Conservation (phyloP, 2,113 vertebrate genomes). For the Aleadryas rufinucha region DNA sequence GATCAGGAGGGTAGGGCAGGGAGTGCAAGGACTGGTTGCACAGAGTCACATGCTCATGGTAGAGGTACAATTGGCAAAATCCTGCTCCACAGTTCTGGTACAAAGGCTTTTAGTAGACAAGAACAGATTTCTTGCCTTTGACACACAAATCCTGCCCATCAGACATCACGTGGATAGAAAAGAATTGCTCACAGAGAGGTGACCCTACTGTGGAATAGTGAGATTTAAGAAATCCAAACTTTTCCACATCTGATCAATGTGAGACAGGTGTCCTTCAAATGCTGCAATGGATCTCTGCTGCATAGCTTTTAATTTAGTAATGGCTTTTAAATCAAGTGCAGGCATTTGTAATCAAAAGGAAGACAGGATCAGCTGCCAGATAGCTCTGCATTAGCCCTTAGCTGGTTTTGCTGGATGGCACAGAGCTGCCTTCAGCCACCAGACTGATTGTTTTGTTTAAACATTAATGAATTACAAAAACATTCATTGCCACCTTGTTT, state of each 20-base stretch:
- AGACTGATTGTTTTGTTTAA: background rate
- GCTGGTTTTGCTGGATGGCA: background rate
- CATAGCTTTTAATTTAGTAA: slow-evolving; percentile 11
- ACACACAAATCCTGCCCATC: background rate
- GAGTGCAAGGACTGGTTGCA: background rate
- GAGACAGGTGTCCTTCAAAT: background rate
- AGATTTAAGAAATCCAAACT: background rate
- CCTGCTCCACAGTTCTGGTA: background rate
- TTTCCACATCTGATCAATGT: background rate
- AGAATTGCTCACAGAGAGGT: background rate
- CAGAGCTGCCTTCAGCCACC: background rate
- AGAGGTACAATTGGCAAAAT: background rate
- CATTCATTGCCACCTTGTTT: background rate
- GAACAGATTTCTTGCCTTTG: background rate
- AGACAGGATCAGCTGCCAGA: background rate
- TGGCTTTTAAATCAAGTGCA: background rate
- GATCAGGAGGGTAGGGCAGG: background rate
- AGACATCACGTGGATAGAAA: background rate
- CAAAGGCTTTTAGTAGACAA: background rate
- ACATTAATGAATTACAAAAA: background rate
- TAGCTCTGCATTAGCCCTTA: background rate
- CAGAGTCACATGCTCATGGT: background rate
- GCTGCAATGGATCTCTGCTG: background rate
- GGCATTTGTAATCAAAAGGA: background rate
- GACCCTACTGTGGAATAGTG: background rate